phyloP scores from a whole-genome alignment of 1,140 invertebrate species.

The Nasonia longicornis region DNA sequence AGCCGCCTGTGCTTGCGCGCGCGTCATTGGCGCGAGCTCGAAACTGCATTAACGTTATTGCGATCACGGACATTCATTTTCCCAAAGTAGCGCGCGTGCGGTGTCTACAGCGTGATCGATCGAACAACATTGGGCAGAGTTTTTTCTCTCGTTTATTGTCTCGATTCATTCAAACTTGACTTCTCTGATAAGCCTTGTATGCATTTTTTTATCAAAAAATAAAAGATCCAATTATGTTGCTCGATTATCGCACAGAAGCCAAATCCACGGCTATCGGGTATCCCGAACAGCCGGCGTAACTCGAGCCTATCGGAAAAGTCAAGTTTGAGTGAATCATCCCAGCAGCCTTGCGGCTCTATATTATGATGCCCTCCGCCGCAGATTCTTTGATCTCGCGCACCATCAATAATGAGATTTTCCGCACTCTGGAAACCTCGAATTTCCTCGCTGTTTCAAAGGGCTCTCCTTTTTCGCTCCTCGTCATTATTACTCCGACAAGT shows the following conservation, averaged over 20 bases:
- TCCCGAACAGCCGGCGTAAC: neutral
- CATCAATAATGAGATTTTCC: slow-evolving; percentile 5
- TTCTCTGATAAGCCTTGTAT: neutral
- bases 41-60: slow-evolving; percentile 37
- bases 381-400: neutral
- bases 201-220: neutral
- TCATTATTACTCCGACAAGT: slow-evolving; percentile 16
- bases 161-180: neutral
- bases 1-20: neutral
- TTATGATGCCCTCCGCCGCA: neutral
- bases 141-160: neutral
- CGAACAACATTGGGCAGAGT: neutral
- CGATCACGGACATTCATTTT: slow-evolving; percentile 35
- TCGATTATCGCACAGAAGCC: neutral
- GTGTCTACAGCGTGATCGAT: neutral
- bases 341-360: neutral
- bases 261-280: neutral
- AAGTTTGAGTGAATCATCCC: neutral
- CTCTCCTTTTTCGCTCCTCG: neutral
- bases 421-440: neutral
- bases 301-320: neutral
- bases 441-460: neutral
- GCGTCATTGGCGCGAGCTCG: slow-evolving; percentile 22
- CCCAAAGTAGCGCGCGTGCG: neutral
- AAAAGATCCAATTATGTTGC: neutral